A percentile compares a stretch with the other conserved stretches of the same genome.
Conservation (phyloP, 2,113 vertebrate genomes). For the Cochlearius cochlearius region DNA sequence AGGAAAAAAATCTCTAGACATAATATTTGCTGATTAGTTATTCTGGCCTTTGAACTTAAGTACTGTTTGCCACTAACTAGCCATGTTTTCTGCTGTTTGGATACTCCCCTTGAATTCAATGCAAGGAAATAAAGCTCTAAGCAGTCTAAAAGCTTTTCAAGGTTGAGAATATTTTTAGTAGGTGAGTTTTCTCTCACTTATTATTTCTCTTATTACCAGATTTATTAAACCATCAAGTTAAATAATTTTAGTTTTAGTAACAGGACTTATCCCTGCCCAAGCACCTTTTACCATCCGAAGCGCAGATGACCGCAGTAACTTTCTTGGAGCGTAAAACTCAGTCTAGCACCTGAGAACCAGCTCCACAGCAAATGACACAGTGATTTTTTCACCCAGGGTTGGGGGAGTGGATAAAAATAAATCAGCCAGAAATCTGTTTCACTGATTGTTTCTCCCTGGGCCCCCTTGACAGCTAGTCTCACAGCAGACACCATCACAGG, state of each 20-base stretch:
- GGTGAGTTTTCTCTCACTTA: not conserved
- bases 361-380: not conserved
- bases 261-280: not conserved
- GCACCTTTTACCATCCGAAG: not conserved
- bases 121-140: constrained; percentile 8
- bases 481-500: not conserved
- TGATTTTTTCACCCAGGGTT: not conserved
- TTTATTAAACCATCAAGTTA: not conserved
- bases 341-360: not conserved
- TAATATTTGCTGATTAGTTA: not conserved
- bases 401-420: not conserved
- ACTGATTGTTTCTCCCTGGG: not conserved
- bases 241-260: not conserved
- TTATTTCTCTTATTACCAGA: not conserved
- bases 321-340: not conserved
- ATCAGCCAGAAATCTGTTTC: not conserved
- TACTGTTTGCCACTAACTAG: not conserved
- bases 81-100: not conserved
- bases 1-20: not conserved
- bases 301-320: not conserved
- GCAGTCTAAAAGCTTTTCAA: not conserved
- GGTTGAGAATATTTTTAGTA: not conserved
- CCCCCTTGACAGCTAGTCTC: not conserved
- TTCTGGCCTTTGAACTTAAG: not conserved
- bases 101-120: not conserved